A percentile compares a stretch with the other conserved stretches of the same genome.
These are phyloP conservation scores for Muscicapa adusta DNA, from an alignment of 2,113 vertebrate genomes.

Conservation along the genomic window DNA sequence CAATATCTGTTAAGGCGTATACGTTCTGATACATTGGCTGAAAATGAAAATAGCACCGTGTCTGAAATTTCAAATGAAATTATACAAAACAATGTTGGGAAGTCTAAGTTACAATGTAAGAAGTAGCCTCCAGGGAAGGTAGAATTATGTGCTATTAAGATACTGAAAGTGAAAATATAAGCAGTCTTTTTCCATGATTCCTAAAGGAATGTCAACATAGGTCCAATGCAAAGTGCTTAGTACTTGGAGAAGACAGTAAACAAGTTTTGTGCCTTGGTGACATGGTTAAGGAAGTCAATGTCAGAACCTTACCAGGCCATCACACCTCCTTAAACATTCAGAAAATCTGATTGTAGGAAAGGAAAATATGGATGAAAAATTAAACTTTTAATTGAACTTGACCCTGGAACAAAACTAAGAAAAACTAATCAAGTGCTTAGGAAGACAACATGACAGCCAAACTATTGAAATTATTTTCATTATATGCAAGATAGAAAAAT, in stretches of 20 bases:
- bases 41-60: constrained; percentile 40
- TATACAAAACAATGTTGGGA: constrained; percentile 49
- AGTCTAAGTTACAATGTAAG: constrained; percentile 11
- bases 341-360: background rate
- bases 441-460: background rate
- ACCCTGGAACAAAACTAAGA: background rate
- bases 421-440: background rate
- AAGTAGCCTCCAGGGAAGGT: constrained; percentile 51
- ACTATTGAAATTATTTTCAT: background rate
- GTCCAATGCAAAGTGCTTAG: constrained; percentile 3
- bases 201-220: constrained; percentile 43
- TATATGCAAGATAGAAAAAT: background rate
- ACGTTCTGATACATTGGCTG: constrained; percentile 29
- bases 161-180: constrained; percentile 62
- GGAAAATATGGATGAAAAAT: background rate
- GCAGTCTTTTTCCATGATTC: constrained; percentile 4
- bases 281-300: constrained; percentile 23
- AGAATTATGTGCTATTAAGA: constrained; percentile 61
- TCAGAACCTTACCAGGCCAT: constrained; percentile 21
- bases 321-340: background rate
- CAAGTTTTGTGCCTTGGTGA: constrained; percentile 22
- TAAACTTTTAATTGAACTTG: background rate
- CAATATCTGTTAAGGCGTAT: background rate
- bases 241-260: constrained; percentile 53
- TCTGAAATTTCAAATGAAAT: constrained; percentile 62